These are phyloP conservation scores for Cephus cinctus DNA, from an alignment of 1,140 invertebrate genomes.

Conservation along the genomic window DNA sequence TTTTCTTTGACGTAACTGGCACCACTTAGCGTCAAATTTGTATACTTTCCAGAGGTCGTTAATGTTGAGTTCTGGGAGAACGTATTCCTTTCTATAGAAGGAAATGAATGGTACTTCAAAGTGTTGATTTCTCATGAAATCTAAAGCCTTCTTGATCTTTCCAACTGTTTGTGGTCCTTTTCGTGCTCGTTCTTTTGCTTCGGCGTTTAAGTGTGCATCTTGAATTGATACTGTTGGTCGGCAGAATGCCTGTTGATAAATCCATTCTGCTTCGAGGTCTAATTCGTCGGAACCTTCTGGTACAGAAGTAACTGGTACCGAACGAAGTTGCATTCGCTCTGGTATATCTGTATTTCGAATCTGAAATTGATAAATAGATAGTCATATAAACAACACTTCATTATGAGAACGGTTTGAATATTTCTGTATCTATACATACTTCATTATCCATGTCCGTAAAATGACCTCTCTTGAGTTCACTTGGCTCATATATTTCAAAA, in stretches of 20 bases:
- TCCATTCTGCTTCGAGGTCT: constrained; percentile 96
- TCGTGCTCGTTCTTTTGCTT: constrained; percentile 58
- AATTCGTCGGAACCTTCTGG: constrained; percentile 84
- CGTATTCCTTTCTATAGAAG: constrained; percentile 98
- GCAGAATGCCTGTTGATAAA: constrained; percentile 91
- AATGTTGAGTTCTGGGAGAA: constrained; percentile 90
- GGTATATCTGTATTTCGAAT: constrained; percentile 87
- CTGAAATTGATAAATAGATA: constrained; percentile 38
- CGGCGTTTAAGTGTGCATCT: constrained; percentile 60
- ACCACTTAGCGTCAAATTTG: constrained; percentile 96
- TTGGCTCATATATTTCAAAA: constrained; percentile 95
- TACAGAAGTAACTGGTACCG: constrained; percentile 81
- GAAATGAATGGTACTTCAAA: constrained; percentile 98
- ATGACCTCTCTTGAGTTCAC: constrained; percentile 93
- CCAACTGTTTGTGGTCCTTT: constrained; percentile 69
- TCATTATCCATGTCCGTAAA: constrained; percentile 94
- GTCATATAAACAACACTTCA: not conserved
- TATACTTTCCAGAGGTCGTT: constrained; percentile 98
- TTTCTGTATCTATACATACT: constrained; percentile 49
- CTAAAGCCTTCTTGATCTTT: constrained; percentile 92
- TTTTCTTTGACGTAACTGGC: constrained; percentile 86
- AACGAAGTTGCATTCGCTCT: constrained; percentile 88
- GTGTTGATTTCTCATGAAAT: constrained; percentile 94
- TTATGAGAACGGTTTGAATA: not conserved
- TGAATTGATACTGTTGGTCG: constrained; percentile 79